phyloP scores from a whole-genome alignment of 2,888 invertebrate genomes.

The Synanthedon formicaeformis region DNA sequence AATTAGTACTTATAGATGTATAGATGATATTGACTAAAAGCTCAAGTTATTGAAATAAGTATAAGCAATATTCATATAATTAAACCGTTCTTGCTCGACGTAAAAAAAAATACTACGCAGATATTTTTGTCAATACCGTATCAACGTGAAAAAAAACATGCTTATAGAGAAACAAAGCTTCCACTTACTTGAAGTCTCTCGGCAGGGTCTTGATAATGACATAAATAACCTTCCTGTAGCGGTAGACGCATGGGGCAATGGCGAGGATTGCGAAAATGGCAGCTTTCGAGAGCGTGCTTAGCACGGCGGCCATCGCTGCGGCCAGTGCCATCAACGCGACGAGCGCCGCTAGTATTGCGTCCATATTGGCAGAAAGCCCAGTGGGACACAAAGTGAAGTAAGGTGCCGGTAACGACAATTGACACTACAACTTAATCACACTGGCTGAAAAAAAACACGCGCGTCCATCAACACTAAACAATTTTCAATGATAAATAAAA shows the following conservation, averaged over 20 bases:
- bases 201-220: conserved; percentile 75
- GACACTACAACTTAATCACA: conserved; percentile 1
- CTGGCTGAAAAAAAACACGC: conserved; percentile 16
- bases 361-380: conserved; percentile 64
- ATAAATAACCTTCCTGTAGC: conserved; percentile 70
- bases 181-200: conserved; percentile 75
- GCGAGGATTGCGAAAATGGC: conserved; percentile 77
- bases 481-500: conserved; percentile 21
- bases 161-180: conserved; percentile 1
- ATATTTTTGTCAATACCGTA: conserved; percentile 3
- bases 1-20: too few species aligned
- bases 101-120: background rate
- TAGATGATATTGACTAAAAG: too few species aligned
- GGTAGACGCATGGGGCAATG: conserved; percentile 65
- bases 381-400: conserved; percentile 30
- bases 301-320: conserved; percentile 68
- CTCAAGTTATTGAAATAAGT: too few species aligned
- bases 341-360: conserved; percentile 64
- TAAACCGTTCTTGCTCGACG: too few species aligned
- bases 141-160: conserved; percentile 4
- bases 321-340: conserved; percentile 66
- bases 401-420: background rate
- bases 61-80: too few species aligned
- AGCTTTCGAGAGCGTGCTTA: conserved; percentile 75
- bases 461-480: conserved; percentile 31